Conservation (phyloP, 2,888 invertebrate species). For the Thalpophila matura region DNA sequence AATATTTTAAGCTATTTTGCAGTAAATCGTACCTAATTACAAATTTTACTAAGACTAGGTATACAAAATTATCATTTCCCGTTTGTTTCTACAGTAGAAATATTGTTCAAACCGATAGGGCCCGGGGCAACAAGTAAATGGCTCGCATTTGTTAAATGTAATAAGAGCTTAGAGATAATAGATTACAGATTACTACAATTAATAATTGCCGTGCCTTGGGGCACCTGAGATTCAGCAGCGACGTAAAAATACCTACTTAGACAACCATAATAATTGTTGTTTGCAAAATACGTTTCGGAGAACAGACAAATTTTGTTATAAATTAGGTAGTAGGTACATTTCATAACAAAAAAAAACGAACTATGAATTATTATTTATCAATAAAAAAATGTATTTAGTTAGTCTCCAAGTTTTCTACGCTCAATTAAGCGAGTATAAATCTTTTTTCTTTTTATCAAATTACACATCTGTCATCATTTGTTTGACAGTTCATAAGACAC, state of each 20-base stretch:
- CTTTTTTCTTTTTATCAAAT: constrained; percentile 11
- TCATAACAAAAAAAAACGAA: constrained; percentile 2
- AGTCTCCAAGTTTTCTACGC: constrained; percentile 11
- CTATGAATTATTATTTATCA: constrained; percentile 13
- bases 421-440: constrained; percentile 23
- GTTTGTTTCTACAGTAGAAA: constrained; percentile 45
- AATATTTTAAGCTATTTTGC: constrained; percentile 25
- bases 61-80: constrained; percentile 48
- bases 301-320: constrained; percentile 1
- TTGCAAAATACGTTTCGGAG: constrained; percentile 20
- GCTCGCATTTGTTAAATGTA: constrained; percentile 58
- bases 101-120: constrained; percentile 41
- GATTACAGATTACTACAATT: constrained; percentile 66
- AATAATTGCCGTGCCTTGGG: constrained; percentile 52
- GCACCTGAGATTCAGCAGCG: constrained; percentile 30
- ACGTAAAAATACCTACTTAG: constrained; percentile 34
- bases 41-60: constrained; percentile 24
- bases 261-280: constrained; percentile 18
- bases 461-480: constrained; percentile 45
- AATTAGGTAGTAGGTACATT: no score
- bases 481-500: constrained; percentile 35
- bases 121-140: constrained; percentile 46
- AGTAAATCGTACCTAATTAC: constrained; percentile 32
- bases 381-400: constrained; percentile 32
- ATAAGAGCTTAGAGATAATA: constrained; percentile 63